Percentiles rank a stretch among this genome's conserved stretches.
These are phyloP conservation scores for Rhyacophila evoluta DNA, from an alignment of 2,888 invertebrate species.

Conservation along the genomic window DNA sequence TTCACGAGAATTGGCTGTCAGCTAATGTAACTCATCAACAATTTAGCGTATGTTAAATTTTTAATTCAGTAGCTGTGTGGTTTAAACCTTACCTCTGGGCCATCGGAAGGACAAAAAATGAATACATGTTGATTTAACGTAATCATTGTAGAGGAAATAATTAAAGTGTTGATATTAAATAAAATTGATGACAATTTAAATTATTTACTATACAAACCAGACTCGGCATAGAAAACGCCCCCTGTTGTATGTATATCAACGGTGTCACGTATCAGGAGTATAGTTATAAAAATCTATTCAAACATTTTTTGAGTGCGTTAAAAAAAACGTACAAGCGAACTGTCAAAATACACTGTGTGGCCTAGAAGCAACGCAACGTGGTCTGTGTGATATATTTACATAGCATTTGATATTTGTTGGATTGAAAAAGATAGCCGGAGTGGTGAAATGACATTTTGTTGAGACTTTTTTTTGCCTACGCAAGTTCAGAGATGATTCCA, in stretches of 20 bases:
- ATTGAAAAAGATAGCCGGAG: background rate
- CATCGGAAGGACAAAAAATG: no score
- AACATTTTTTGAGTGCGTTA: background rate
- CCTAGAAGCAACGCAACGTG: background rate
- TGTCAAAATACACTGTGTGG: background rate
- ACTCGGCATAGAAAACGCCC: background rate
- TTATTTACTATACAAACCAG: background rate
- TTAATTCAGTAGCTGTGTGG: no score
- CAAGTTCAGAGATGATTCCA: background rate
- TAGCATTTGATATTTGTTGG: constrained; percentile 38
- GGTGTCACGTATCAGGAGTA: background rate
- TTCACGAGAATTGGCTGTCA: no score
- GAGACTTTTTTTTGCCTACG: constrained; percentile 15
- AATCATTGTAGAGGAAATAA: no score
- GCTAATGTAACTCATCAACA: no score
- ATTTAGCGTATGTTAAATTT: no score
- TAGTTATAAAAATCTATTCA: background rate
- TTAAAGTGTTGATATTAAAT: no score
- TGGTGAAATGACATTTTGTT: background rate
- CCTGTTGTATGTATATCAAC: background rate
- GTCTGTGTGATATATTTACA: constrained; percentile 40
- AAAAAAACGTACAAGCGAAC: background rate
- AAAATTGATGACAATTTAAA: no score
- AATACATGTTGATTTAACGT: no score
- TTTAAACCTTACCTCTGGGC: no score